Evolutionary conservation across 2,797 vertebrate genomes (phyloP).

Genomic region (Pseudopleuronectes americanus): DNA sequence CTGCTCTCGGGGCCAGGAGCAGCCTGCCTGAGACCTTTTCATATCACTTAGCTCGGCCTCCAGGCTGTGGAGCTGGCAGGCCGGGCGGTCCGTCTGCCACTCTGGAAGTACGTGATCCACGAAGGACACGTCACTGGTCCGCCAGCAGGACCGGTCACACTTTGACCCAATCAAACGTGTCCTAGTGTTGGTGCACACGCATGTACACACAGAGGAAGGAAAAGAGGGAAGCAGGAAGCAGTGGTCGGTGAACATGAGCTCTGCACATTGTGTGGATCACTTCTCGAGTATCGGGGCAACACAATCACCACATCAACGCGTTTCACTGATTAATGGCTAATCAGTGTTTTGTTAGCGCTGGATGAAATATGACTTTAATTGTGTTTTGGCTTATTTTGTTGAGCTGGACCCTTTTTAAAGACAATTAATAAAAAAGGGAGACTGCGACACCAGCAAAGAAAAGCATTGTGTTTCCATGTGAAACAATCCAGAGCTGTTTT

Average conservation of each 20-base stretch:
- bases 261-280: too few relatives aligned
- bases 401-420: slow-evolving; percentile 22
- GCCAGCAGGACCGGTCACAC: slow-evolving; percentile 46
- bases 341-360: slow-evolving; percentile 20
- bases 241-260: too few relatives aligned
- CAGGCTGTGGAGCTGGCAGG: slow-evolving; percentile 4
- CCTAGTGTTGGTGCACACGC: background rate
- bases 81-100: slow-evolving; percentile 10
- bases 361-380: slow-evolving; percentile 29
- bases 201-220: background rate
- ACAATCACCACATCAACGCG: too few relatives aligned
- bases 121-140: slow-evolving; percentile 63
- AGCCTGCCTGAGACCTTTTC: slow-evolving; percentile 42
- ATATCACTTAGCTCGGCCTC: slow-evolving; percentile 48
- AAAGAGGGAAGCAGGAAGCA: too few relatives aligned
- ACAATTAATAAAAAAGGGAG: slow-evolving; percentile 33
- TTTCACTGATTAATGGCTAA: background rate
- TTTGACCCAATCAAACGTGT: slow-evolving; percentile 31
- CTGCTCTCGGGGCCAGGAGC: slow-evolving; percentile 16
- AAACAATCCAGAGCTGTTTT: background rate
- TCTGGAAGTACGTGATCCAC: slow-evolving; percentile 32
- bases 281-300: too few relatives aligned
- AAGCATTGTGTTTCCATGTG: slow-evolving; percentile 13
- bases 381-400: slow-evolving; percentile 27
- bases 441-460: slow-evolving; percentile 42